Evolutionary conservation across 1,140 invertebrate species (phyloP).

Genomic region (Drosophila hydei): DNA sequence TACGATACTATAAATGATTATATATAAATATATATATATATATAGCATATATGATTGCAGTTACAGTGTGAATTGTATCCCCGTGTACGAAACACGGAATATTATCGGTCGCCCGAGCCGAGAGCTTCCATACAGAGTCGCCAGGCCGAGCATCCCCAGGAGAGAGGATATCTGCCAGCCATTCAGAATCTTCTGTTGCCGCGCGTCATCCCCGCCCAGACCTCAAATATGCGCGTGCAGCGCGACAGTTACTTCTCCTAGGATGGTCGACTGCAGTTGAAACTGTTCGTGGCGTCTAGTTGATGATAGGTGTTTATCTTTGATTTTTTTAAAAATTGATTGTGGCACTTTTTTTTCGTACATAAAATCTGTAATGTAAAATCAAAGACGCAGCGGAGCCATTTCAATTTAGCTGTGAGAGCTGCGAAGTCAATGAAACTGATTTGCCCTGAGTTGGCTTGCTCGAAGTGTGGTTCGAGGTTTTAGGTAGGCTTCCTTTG

Average conservation of each 20-base stretch:
- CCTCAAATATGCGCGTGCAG: neutral
- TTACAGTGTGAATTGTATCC: slow-evolving; percentile 18
- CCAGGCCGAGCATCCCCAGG: slow-evolving; percentile 4
- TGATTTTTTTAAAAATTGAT: neutral
- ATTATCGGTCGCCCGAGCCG: slow-evolving; percentile 9
- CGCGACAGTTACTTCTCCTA: slow-evolving; percentile 17
- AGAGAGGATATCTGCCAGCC: neutral
- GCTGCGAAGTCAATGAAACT: too few species aligned
- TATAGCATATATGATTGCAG: neutral
- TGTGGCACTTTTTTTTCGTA: neutral
- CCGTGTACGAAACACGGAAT: neutral
- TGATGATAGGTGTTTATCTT: neutral
- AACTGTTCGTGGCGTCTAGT: neutral
- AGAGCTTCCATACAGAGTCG: slow-evolving; percentile 7
- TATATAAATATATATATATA: neutral
- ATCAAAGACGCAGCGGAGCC: too few species aligned
- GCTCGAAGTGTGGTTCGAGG: too few species aligned
- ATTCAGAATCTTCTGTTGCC: neutral
- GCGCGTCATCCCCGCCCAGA: neutral
- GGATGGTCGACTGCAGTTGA: neutral
- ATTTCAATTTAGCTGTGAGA: too few species aligned
- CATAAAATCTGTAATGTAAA: neutral
- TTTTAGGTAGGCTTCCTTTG: too few species aligned
- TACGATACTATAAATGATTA: too few species aligned
- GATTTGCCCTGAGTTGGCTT: too few species aligned